These are phyloP conservation scores for Heliconius aoede DNA, from an alignment of 2,888 invertebrate genomes.

Conservation along the genomic window DNA sequence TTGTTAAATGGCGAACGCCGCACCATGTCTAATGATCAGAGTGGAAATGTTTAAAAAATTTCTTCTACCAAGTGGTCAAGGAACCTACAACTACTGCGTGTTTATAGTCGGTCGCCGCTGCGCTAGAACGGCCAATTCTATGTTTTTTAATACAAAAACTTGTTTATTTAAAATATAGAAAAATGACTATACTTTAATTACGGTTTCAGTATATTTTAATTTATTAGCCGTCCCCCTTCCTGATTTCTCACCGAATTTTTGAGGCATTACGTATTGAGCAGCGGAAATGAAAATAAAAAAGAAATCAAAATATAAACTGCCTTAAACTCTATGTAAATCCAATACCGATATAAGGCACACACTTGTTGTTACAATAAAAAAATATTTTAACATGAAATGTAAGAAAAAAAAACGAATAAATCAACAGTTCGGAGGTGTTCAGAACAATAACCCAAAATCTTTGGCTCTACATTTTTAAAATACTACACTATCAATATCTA, in stretches of 20 bases:
- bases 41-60: too few species aligned
- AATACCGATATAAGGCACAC: neutral
- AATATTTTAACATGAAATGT: neutral
- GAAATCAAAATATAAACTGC: neutral
- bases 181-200: too few species aligned
- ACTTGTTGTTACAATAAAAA: slow-evolving; percentile 8
- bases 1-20: too few species aligned
- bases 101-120: too few species aligned
- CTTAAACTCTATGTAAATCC: neutral
- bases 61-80: too few species aligned
- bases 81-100: too few species aligned
- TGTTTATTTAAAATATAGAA: too few species aligned
- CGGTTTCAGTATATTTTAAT: too few species aligned
- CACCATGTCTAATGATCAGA: too few species aligned
- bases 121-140: too few species aligned
- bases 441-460: slow-evolving; percentile 9
- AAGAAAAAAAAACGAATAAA: slow-evolving; percentile 5
- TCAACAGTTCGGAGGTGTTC: slow-evolving; percentile 18
- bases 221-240: neutral
- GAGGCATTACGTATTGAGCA: neutral
- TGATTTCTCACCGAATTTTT: neutral
- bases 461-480: slow-evolving; percentile 2
- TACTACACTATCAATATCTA: slow-evolving; percentile 36
- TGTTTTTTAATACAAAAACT: too few species aligned
- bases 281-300: neutral